Evolutionary conservation across 2,888 invertebrate genomes (phyloP), one percentile per base, ranked within the genome.

Genomic region (Tiphia femorata): DNA sequence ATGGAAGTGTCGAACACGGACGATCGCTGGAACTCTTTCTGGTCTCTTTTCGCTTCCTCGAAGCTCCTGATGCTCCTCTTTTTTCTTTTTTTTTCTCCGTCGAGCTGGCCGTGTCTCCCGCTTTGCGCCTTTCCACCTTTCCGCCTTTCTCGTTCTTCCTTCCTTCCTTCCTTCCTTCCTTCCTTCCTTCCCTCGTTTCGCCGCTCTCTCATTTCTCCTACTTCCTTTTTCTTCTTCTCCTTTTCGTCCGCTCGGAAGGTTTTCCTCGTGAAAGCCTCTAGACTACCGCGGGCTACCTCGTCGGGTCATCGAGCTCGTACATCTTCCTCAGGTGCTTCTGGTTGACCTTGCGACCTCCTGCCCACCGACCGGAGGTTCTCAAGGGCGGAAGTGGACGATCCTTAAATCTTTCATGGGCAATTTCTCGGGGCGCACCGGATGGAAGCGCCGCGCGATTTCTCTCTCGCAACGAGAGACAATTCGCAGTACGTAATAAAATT

Each of bases 401-500:
- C 19, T 67, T 66, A 60, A 66, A 62, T 66, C 62, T 67, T 66
- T 60, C 66, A 66, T 58, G 53, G 51, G 40, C 51, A 52, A 46
- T 58, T 67, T 63, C 57, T n/a, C n/a, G n/a, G n/a, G n/a, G 57
- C 16, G 33, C 33, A 33, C n/a, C n/a, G n/a, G n/a, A n/a, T n/a
- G n/a, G n/a, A n/a, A n/a, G n/a, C n/a, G n/a, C n/a, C n/a, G n/a
- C n/a, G n/a, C n/a, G n/a, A n/a, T n/a, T n/a, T n/a, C n/a, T n/a
- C n/a, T n/a, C n/a, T n/a, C n/a, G n/a, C n/a, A n/a, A n/a, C 33
- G 33, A n/a, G n/a, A 33, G 33, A 33, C 33, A 33, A n/a, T n/a
- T n/a, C n/a, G 29, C n/a, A 4, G 33, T 33, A 14, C 33, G 33
- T 14, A 6, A 7, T 5, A 33, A 7, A 12, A 7, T 2, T 4